phyloP scores from a whole-genome alignment of 2,888 invertebrate genomes.

The Nysson spinosus region DNA sequence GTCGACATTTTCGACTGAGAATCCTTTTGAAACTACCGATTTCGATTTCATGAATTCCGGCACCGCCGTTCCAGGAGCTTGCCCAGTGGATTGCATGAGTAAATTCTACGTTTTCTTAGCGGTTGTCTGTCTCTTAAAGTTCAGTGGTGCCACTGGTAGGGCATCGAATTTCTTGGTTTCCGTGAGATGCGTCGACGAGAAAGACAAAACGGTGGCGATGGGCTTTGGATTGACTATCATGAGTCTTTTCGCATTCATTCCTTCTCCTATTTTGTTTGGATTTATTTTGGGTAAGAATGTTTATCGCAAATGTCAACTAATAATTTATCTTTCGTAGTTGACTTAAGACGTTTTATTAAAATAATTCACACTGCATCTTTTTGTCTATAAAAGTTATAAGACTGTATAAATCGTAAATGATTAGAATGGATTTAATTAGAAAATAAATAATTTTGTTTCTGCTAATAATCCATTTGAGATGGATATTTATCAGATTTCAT shows the following conservation, averaged over 20 bases:
- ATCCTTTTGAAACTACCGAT: constrained; percentile 49
- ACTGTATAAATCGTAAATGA: no score
- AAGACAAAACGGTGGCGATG: constrained; percentile 86
- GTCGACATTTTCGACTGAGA: constrained; percentile 47
- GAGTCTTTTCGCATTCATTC: constrained; percentile 86
- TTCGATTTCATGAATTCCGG: constrained; percentile 64
- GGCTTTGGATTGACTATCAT: constrained; percentile 84
- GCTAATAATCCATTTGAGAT: no score
- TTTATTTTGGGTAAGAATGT: constrained; percentile 81
- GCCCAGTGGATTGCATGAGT: constrained; percentile 80
- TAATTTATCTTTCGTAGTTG: background rate
- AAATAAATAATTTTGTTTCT: no score
- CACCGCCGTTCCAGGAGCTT: constrained; percentile 78
- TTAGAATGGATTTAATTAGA: no score
- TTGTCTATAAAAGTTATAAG: no score
- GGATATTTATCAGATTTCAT: no score
- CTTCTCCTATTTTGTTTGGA: constrained; percentile 87
- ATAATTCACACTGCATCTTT: no score
- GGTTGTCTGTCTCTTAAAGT: constrained; percentile 80
- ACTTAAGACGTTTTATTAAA: no score
- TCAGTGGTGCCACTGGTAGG: constrained; percentile 81
- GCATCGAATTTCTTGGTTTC: constrained; percentile 82
- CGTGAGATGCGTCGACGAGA: constrained; percentile 84
- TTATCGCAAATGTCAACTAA: background rate
- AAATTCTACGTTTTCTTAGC: constrained; percentile 80